Base-by-base conservation (phyloP, 2,113 vertebrate genomes). In the Aldabrachelys gigantea region DNA sequence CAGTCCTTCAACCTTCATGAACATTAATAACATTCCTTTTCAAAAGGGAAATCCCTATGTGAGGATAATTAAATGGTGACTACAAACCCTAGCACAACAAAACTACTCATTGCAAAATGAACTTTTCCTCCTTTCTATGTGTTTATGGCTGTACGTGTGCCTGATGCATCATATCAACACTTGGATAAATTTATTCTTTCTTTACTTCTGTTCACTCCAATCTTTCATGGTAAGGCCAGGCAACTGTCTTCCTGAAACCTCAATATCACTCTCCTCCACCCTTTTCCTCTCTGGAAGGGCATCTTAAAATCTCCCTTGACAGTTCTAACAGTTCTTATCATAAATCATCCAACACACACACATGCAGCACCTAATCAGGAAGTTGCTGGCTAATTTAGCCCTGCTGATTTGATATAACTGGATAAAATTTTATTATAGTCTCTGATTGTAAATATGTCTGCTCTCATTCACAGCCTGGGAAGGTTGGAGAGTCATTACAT, bases 391-490 rank as follows among this genome's bases (percentile, higher is more conserved):
- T 97, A 96, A 97, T 96, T 97, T 94, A 95, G 87, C 84, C 78
- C 88, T 69, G 88, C 69, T 93, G 91, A 95, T 97, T 84, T 97
- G 91, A 92, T 96, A 89, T 92, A 98, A 97, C 95, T 94, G 80
- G 95, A 92, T 97, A 94, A 83, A 95, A 92, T 96, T 97, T 97
- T 97, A 97, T 92, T 52, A 90, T 56, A 35, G 31, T 2, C 87
- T 76, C 29, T 93, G 86, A 97, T 38, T 95, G 93, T 97, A 98
- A 98, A 98, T 96, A 97, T 85, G 85, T 92, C 96, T 97, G 89
- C 88, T 96, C 96, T 97, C 83, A 84, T 96, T 97, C 95, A 97
- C 90, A 96, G 92, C 76, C 92, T 95, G 84, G 82, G 76, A 97
- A 98, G 62, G 87, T 89, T 96, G 87, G 81, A 97, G 92, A 49